Base-by-base conservation (phyloP, 2,797 vertebrate species). In the Morus bassanus region DNA sequence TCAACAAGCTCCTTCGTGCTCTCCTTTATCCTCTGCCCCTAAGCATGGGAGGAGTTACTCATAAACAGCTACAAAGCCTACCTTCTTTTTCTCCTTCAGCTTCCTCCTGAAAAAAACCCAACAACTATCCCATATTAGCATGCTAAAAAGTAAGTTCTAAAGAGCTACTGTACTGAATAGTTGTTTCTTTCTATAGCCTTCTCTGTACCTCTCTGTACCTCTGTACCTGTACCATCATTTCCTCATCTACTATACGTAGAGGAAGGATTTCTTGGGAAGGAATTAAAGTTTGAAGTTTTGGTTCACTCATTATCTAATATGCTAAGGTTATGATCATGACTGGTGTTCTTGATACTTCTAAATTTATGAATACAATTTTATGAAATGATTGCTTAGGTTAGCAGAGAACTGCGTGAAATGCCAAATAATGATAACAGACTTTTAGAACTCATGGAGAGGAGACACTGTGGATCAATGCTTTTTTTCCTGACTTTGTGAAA, bases 41-140 rank as follows among this genome's bases (percentile, higher is more conserved):
- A 16, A 95, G 96, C 96, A 48, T 86, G 91, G 96, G 96, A 92
- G 94, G 92, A 78, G 94, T 65, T 61, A 18, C 41, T 94, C 65
- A 78, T 48, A 61, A 80, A 48, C 82, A 91, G 84, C 92, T 68
- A 18, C 91, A 69, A 88, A 93, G 87, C 76, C 80, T 77, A 31
- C 63, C 59, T 74, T 25, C 41, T 65, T 79, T 41, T 78, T 88
- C 87, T 95, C 23, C 86, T 84, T 81, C 76, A 68, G 68, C 77
- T 89, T 92, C 92, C 53, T 92, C 56, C 89, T 89, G 78, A 67
- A 74, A 43, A 80, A 54, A 13, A 9, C 7, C 46, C 39, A 64
- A 15, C 65, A 64, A 17, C 65, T 10, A 5, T 41, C 48, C 39
- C 31, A 5, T 33, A 63, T n/a, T 48, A 65, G 17, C 14, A 54